These are phyloP conservation scores for Bovichtus variegatus DNA, from an alignment of 2,797 vertebrate genomes.

Conservation along the genomic window DNA sequence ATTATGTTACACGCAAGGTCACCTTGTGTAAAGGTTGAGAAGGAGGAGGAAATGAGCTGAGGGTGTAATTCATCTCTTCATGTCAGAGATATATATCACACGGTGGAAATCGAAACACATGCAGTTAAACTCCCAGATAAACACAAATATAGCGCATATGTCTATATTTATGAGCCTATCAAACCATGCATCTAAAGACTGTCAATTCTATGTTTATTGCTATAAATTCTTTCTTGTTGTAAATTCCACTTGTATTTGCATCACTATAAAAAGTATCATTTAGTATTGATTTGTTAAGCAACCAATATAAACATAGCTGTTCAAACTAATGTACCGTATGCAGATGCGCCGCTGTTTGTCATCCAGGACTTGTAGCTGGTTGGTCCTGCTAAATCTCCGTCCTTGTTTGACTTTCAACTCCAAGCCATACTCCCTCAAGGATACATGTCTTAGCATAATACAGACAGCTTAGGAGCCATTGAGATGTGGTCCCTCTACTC, in stretches of 20 bases:
- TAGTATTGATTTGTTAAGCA: constrained; percentile 34
- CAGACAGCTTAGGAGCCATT: constrained; percentile 73
- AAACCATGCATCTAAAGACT: constrained; percentile 37
- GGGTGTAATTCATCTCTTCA: constrained; percentile 75
- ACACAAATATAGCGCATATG: constrained; percentile 56
- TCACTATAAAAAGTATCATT: constrained; percentile 12
- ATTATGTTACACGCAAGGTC: constrained; percentile 78
- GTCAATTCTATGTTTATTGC: constrained; percentile 33
- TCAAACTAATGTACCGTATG: constrained; percentile 44
- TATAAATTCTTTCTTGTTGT: constrained; percentile 25
- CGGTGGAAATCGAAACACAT: constrained; percentile 50
- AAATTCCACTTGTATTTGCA: constrained; percentile 27
- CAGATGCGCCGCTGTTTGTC: constrained; percentile 32
- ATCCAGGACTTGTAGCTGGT: constrained; percentile 33
- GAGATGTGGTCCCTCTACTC: constrained; percentile 70
- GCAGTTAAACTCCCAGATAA: constrained; percentile 60
- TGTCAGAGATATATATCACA: constrained; percentile 66
- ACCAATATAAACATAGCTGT: constrained; percentile 7
- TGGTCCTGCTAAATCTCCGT: constrained; percentile 61
- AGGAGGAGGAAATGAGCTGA: constrained; percentile 75
- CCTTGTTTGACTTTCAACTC: constrained; percentile 84
- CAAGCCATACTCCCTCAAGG: constrained; percentile 71
- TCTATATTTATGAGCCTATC: constrained; percentile 63
- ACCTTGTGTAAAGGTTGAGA: constrained; percentile 80
- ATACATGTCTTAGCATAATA: constrained; percentile 81